A percentile compares a stretch with the other conserved stretches of the same genome.
These are phyloP conservation scores for Pomacea canaliculata DNA, from an alignment of 2,888 invertebrate genomes.

Conservation along the genomic window DNA sequence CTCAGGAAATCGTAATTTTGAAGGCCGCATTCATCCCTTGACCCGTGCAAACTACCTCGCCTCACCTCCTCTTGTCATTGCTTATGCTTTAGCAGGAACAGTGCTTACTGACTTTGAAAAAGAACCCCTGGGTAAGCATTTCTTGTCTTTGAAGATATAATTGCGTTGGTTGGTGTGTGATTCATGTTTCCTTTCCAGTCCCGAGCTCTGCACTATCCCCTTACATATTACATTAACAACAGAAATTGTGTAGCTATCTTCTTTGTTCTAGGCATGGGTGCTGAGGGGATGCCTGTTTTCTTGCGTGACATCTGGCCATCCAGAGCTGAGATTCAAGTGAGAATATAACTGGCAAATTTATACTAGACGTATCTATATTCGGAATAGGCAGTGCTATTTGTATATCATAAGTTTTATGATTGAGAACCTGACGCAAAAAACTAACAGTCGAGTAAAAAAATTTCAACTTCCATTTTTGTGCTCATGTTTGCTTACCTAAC, in stretches of 20 bases:
- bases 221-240: too few relatives aligned
- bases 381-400: too few relatives aligned
- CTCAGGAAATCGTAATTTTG: conserved; percentile 98
- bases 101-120: conserved; percentile 94
- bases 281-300: conserved; percentile 84
- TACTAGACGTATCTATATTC: too few relatives aligned
- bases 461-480: too few relatives aligned
- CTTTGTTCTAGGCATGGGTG: conserved; percentile 66
- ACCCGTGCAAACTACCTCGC: conserved; percentile 97
- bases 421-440: too few relatives aligned
- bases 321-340: conserved; percentile 84
- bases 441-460: too few relatives aligned
- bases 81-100: conserved; percentile 95
- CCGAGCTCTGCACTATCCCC: too few relatives aligned
- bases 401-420: too few relatives aligned
- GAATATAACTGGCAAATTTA: too few relatives aligned
- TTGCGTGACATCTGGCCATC: conserved; percentile 96
- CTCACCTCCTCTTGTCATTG: conserved; percentile 96
- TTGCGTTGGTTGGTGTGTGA: not conserved
- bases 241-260: not conserved
- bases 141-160: too few relatives aligned
- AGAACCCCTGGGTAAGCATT: conserved; percentile 81
- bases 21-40: conserved; percentile 96
- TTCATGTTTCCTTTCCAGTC: too few relatives aligned
- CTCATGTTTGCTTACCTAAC: too few relatives aligned